A percentile compares a stretch with the other conserved stretches of the same genome.
These are phyloP conservation scores for Colletes collaris DNA, from an alignment of 2,888 invertebrate genomes.

Conservation along the genomic window DNA sequence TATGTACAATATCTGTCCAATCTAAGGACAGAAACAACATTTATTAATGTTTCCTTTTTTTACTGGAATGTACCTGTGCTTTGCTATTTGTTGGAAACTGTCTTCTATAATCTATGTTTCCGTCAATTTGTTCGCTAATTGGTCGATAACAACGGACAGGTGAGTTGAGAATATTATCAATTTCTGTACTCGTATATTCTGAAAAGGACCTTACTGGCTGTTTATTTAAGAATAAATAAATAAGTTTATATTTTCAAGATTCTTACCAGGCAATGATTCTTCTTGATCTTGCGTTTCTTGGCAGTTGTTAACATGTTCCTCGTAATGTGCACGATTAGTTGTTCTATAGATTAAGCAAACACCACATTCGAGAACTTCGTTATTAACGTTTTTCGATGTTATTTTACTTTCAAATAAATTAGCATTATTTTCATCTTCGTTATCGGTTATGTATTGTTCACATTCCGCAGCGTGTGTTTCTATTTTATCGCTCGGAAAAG, in stretches of 20 bases:
- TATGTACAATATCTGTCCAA: slow-evolving; percentile 18
- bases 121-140: slow-evolving; percentile 67
- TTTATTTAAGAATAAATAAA: background rate
- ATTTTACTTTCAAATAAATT: slow-evolving; percentile 8
- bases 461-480: slow-evolving; percentile 75
- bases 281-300: slow-evolving; percentile 33
- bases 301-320: slow-evolving; percentile 70
- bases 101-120: slow-evolving; percentile 68
- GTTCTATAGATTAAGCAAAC: slow-evolving; percentile 70
- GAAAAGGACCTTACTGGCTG: slow-evolving; percentile 20
- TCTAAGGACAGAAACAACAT: slow-evolving; percentile 3
- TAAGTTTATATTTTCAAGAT: background rate
- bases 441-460: slow-evolving; percentile 62
- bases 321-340: slow-evolving; percentile 59
- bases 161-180: slow-evolving; percentile 58
- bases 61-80: slow-evolving; percentile 34
- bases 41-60: slow-evolving; percentile 65
- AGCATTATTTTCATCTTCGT: slow-evolving; percentile 28
- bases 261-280: slow-evolving; percentile 47
- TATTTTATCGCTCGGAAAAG: slow-evolving; percentile 68
- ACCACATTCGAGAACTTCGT: slow-evolving; percentile 56
- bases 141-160: slow-evolving; percentile 65
- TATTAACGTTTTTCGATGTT: background rate
- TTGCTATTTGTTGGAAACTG: slow-evolving; percentile 63
- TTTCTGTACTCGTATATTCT: slow-evolving; percentile 40